Conservation (phyloP, 2,113 vertebrate genomes). For the Xerus inauris region DNA sequence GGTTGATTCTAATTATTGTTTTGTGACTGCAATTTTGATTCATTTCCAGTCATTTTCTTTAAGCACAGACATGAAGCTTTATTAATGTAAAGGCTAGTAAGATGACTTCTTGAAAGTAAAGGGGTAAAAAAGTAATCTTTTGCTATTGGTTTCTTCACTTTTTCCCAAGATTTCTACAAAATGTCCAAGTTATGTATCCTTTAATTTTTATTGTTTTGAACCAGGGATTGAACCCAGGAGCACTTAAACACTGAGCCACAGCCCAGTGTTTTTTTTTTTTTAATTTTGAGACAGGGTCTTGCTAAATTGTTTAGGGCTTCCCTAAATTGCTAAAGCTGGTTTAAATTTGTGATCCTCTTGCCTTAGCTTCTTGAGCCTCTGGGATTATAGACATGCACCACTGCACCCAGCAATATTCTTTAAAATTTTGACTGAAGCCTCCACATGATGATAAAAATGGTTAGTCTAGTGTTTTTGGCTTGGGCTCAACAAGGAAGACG, state of each 20-base stretch:
- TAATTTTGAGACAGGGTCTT: too few species aligned
- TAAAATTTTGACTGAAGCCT: not conserved
- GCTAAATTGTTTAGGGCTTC: too few species aligned
- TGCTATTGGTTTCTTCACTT: not conserved
- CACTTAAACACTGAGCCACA: too few species aligned
- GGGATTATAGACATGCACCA: too few species aligned
- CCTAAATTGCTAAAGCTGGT: too few species aligned
- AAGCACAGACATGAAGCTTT: not conserved
- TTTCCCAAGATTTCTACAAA: not conserved
- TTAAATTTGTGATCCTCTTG: too few species aligned
- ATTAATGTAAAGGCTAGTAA: not conserved
- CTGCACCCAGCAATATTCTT: not conserved
- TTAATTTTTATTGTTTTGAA: not conserved
- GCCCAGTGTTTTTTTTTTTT: too few species aligned
- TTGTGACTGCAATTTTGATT: slow-evolving; percentile 8
- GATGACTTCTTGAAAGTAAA: not conserved
- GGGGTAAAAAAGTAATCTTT: not conserved
- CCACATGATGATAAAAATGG: not conserved
- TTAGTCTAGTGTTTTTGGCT: not conserved
- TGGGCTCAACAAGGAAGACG: not conserved
- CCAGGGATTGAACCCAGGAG: too few species aligned
- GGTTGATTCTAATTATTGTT: not conserved
- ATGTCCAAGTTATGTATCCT: not conserved
- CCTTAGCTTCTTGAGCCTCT: too few species aligned
- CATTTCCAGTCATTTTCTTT: not conserved